Evolutionary conservation across 2,888 invertebrate species (phyloP).

Genomic region (Tetranychus piercei): DNA sequence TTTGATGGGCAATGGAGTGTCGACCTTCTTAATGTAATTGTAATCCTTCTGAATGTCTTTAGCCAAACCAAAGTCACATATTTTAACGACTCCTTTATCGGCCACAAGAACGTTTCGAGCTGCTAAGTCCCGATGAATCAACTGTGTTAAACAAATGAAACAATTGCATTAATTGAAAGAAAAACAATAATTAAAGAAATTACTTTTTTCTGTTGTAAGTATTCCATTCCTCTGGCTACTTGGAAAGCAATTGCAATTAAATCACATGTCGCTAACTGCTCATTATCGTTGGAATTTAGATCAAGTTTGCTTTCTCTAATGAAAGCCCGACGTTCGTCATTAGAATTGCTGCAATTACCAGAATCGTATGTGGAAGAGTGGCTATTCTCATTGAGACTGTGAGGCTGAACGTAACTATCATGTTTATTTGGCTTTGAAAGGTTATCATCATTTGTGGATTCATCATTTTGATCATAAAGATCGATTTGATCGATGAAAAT

Average conservation of each 20-base stretch:
- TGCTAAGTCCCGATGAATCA: constrained; percentile 41
- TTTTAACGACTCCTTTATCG: constrained; percentile 77
- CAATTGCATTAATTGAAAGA: not conserved
- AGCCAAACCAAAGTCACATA: constrained; percentile 87
- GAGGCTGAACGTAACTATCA: no score
- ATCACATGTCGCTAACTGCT: constrained; percentile 47
- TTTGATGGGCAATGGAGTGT: constrained; percentile 38
- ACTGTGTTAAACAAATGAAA: constrained; percentile 27
- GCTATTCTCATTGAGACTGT: not conserved
- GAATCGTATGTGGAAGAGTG: not conserved
- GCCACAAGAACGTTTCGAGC: constrained; percentile 74
- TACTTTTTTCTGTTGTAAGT: constrained; percentile 68
- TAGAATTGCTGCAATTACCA: not conserved
- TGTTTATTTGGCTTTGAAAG: not conserved
- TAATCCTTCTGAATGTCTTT: constrained; percentile 67
- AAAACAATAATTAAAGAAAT: not conserved
- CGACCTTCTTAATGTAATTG: constrained; percentile 73
- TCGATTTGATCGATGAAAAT: constrained; percentile 58
- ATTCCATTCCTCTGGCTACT: constrained; percentile 86
- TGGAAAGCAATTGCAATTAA: constrained; percentile 78
- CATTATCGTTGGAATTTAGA: not conserved
- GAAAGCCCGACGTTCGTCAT: not conserved
- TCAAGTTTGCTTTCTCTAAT: not conserved
- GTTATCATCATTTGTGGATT: not conserved
- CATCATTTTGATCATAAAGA: constrained; percentile 37